Conservation (phyloP, 1,140 invertebrate genomes). For the Cydia pomonella region DNA sequence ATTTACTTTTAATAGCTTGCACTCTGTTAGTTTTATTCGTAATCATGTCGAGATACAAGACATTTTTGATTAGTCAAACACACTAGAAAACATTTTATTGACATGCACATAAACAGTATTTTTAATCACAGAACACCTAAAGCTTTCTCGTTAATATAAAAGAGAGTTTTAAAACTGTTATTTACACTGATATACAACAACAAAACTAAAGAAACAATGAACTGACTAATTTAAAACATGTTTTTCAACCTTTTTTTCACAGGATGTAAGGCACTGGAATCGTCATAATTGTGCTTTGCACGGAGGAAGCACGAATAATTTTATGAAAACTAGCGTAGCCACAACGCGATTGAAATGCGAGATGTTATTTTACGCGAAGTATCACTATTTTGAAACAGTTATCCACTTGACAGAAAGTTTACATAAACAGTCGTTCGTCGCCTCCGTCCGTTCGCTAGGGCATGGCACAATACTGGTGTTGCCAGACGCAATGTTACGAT, state of each 20-base stretch:
- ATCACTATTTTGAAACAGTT: conserved; percentile 50
- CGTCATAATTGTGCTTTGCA: conserved; percentile 2
- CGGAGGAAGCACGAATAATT: conserved; percentile 1
- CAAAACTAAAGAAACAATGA: conserved; percentile 13
- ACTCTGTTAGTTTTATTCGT: conserved; percentile 75
- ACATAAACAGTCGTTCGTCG: conserved; percentile 52
- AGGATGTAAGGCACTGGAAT: conserved; percentile 31
- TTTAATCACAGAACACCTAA: conserved; percentile 25
- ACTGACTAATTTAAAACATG: conserved; percentile 31
- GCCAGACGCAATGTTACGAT: not conserved
- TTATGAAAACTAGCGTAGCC: not conserved
- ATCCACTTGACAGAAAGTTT: conserved; percentile 55
- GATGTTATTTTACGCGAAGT: conserved; percentile 46
- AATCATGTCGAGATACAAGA: conserved; percentile 56
- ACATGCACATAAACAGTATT: conserved; percentile 14
- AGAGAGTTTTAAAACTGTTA: conserved; percentile 15
- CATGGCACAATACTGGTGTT: conserved; percentile 28
- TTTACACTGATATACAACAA: conserved; percentile 15
- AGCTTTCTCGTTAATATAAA: conserved; percentile 12
- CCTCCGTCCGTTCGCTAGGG: conserved; percentile 26
- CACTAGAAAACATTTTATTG: conserved; percentile 25
- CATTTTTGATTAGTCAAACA: conserved; percentile 32
- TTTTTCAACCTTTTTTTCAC: conserved; percentile 29
- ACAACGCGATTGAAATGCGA: conserved; percentile 27
- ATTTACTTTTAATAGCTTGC: conserved; percentile 77